Evolutionary conservation across 2,888 invertebrate genomes (phyloP), one percentile per base, ranked within the genome.

Genomic region (Cosmia pyralina): DNA sequence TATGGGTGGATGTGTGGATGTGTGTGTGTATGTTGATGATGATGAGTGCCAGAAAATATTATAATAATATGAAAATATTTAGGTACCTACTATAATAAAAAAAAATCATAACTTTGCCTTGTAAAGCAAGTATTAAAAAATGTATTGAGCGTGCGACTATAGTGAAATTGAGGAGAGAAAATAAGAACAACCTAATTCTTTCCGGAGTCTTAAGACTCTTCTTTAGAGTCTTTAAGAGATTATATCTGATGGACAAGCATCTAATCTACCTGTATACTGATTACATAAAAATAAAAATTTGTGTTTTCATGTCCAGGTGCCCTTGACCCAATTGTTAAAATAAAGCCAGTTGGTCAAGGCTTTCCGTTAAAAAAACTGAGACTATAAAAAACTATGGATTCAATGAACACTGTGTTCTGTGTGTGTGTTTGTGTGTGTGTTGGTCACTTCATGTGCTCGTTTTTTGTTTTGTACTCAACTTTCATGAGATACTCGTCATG

Each of bases 161-260:
- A 53, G 41, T 11, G 19, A 75, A 75, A 75, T 55, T 79, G 34
- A 79, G 34, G 72, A 55, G 38, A 71, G 17, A 75, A 79, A 72
- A 11, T 71, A 60, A 50, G 22, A 60, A 10, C 48, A 48, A 44
- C 72, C 41, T 75, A 75, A 75, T 75, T 79, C 65, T n/a, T 67
- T 46, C 41, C 19, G 34, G 75, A 59, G 46, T 19, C 64, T 80
- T 71, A 53, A 60, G 41, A 53, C 79, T 19, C 64, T 80, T 19
- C 64, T 80, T 71, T 59, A 60, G 41, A 53, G 75, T 19, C 64
- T 80, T n/a, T 79, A 79, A 72, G 41, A 60, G 72, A 79, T 75
- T 79, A 63, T 46, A 58, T 74, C 75, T 75, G 50, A 77, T 22
- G 72, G 48, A 75, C 59, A 79, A 60, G 59, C 60, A 79, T 48